phyloP scores from a whole-genome alignment of 2,113 vertebrate genomes.

The Oryzias woworae region DNA sequence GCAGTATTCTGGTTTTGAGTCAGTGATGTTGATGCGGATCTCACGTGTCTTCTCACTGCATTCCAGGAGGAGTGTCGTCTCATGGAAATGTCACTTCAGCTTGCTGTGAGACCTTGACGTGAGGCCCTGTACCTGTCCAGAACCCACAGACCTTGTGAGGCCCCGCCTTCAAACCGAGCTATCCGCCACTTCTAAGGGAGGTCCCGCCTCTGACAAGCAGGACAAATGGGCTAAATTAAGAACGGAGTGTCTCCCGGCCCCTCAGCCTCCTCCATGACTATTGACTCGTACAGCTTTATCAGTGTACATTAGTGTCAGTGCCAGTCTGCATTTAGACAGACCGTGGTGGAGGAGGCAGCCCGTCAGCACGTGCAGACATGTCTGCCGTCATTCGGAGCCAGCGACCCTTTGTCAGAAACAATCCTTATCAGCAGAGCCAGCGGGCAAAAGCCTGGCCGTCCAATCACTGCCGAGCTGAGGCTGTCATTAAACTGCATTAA shows the following conservation, averaged over 20 bases:
- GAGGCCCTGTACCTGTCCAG: constrained; percentile 28
- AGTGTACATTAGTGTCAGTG: constrained; percentile 73
- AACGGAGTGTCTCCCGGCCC: constrained; percentile 44
- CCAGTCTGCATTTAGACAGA: constrained; percentile 66
- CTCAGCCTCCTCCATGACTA: constrained; percentile 39
- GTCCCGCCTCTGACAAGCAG: constrained; percentile 57
- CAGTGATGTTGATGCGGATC: no score
- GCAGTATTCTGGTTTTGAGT: no score
- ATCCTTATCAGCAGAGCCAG: constrained; percentile 47
- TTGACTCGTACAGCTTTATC: constrained; percentile 70
- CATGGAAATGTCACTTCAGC: constrained; percentile 4
- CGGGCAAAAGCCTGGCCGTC: not conserved
- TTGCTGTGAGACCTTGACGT: not conserved
- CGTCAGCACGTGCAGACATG: constrained; percentile 47
- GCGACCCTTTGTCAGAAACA: constrained; percentile 59
- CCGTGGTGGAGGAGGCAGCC: constrained; percentile 55
- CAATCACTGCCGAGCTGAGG: not conserved
- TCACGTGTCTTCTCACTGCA: no score
- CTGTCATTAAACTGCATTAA: not conserved
- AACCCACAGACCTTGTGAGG: not conserved
- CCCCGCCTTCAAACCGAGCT: constrained; percentile 30
- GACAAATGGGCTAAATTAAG: constrained; percentile 66
- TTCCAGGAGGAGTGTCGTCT: constrained; percentile 18
- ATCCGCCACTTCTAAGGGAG: constrained; percentile 36
- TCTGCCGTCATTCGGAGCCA: constrained; percentile 43